Percentiles rank a stretch among this genome's conserved stretches.
phyloP scores from a whole-genome alignment of 2,888 invertebrate species.

The Caenorhabditis auriculariae region DNA sequence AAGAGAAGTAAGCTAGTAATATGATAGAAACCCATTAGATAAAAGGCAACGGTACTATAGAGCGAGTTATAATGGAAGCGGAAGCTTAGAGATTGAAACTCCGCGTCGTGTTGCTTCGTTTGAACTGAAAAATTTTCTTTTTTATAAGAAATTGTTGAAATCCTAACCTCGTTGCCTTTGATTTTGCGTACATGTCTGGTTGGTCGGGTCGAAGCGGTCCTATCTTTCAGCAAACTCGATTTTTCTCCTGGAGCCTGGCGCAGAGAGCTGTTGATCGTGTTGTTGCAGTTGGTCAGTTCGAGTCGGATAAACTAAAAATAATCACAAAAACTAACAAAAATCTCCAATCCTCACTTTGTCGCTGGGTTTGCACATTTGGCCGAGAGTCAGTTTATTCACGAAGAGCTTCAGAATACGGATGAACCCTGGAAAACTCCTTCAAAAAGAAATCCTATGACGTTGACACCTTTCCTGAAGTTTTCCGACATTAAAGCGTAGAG shows the following conservation, averaged over 20 bases:
- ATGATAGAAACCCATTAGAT: too few relatives aligned
- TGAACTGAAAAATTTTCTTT: slow-evolving; percentile 23
- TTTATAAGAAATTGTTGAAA: slow-evolving; percentile 6
- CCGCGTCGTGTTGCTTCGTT: slow-evolving; percentile 21
- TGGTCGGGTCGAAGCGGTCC: slow-evolving; percentile 7
- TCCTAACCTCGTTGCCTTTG: too few relatives aligned
- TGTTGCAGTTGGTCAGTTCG: slow-evolving; percentile 17
- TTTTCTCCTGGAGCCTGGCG: slow-evolving; percentile 13
- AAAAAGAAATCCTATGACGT: too few relatives aligned
- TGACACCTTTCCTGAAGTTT: slow-evolving; percentile 83
- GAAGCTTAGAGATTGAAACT: slow-evolving; percentile 30
- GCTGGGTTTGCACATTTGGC: slow-evolving; percentile 23
- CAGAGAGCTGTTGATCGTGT: background rate
- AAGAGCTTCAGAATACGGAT: slow-evolving; percentile 30
- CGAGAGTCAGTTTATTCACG: slow-evolving; percentile 24
- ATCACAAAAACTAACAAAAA: background rate
- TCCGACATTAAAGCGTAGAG: slow-evolving; percentile 91
- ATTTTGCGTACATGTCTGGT: too few relatives aligned
- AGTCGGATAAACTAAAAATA: slow-evolving; percentile 6
- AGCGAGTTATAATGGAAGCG: too few relatives aligned
- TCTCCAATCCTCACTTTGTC: slow-evolving; percentile 9
- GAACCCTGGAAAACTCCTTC: slow-evolving; percentile 26
- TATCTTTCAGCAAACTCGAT: slow-evolving; percentile 10
- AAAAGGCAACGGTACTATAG: too few relatives aligned
- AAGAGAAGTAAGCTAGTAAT: too few relatives aligned